Base-by-base conservation (phyloP, 2,888 invertebrate genomes). In the Eupithecia insigniata region DNA sequence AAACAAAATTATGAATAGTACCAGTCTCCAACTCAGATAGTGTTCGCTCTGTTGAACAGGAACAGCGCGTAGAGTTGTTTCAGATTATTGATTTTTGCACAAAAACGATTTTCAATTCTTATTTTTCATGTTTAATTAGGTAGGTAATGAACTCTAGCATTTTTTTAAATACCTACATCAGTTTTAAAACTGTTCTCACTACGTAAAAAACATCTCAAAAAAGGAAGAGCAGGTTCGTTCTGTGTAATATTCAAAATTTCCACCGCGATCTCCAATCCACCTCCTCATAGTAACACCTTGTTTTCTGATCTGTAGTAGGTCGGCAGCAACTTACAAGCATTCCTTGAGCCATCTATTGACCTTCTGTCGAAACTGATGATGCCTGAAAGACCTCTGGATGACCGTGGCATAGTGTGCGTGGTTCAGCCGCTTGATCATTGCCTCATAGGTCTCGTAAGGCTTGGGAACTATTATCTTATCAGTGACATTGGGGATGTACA, bases 381-480 rank as follows among this genome's bases (percentile, higher is more conserved):
- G 95, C 74, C 95, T 92, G 82, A 95, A 96, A 70, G 95, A 95
- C 74, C 96, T 93, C 84, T 97, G 97, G 78, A 97, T 96, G 61
- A 96, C 89, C 12, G 95, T 85, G 43, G 96, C 95, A 83, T 93
- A 95, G 78, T 94, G 92, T 46, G 95, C 88, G 74, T 95, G 95
- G 79, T 95, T 95, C 69, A 96, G 89, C 2, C 96, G 91, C 36
- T 86, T 89, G 66, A 95, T 91, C 89, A 95, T 95, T 81, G 96
- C 95, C 0, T 96, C 96, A 73, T 95, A 95, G 0, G 96, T 95
- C 86, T 96, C 96, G 83, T 97, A 97, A 0, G 95, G 95, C 67
- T 95, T 93, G 0, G 96, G 92, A 0, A 92, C 90, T 26, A 96
- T 83, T 66, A 96, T 95, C 80, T 90, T 95, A 83, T 97, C 97